A percentile compares a stretch with the other conserved stretches of the same genome.
Conservation (phyloP, 2,113 vertebrate species). For the Ondatra zibethicus region DNA sequence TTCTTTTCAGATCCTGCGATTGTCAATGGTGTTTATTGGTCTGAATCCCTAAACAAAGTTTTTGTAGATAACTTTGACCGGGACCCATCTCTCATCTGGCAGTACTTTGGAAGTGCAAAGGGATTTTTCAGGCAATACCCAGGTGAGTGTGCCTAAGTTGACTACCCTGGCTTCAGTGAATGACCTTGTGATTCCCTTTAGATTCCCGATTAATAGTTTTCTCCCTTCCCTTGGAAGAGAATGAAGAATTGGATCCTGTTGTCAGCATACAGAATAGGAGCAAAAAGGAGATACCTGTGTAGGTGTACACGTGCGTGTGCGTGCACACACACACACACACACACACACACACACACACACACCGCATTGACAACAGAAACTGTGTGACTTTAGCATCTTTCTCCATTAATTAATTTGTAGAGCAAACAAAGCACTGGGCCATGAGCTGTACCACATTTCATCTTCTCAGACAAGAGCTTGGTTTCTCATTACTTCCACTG, state of each 20-base stretch:
- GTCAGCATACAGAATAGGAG: not conserved
- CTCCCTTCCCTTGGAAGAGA: not conserved
- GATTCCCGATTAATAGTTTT: not conserved
- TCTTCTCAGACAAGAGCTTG: not conserved
- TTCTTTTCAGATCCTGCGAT: conserved; percentile 94
- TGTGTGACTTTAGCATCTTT: not conserved
- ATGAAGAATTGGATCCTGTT: not conserved
- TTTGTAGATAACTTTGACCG: conserved; percentile 99
- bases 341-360: not conserved
- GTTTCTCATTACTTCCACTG: not conserved
- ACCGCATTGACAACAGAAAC: not conserved
- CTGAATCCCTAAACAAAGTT: conserved; percentile 98
- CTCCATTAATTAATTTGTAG: not conserved
- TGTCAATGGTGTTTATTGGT: conserved; percentile 98
- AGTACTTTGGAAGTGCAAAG: conserved; percentile 99
- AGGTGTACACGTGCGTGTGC: rapidly evolving
- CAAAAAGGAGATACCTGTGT: not conserved
- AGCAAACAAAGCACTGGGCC: not conserved
- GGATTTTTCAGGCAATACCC: conserved; percentile 99
- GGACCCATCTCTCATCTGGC: conserved; percentile 98
- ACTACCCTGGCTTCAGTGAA: not conserved
- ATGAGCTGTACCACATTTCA: not conserved
- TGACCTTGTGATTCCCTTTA: not conserved
- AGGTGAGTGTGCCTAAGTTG: conserved; percentile 87
- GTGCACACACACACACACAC: rapidly evolving